These are phyloP conservation scores for Mohoua ochrocephala DNA, from an alignment of 2,113 vertebrate genomes.

Conservation along the genomic window DNA sequence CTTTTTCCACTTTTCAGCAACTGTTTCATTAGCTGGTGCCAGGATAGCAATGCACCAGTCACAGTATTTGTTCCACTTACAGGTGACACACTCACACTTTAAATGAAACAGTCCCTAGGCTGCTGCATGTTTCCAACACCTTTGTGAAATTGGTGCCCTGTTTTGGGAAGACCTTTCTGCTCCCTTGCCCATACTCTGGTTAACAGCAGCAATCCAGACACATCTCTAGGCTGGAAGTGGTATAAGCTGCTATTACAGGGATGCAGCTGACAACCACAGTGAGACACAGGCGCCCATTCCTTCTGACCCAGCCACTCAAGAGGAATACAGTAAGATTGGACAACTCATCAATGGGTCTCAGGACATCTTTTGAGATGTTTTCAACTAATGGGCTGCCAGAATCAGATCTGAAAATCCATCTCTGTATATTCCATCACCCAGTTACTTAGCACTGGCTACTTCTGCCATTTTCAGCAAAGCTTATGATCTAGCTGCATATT, in stretches of 20 bases:
- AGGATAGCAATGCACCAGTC: not conserved
- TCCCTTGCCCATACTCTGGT: accelerated
- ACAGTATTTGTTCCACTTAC: not conserved
- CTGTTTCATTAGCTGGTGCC: not conserved
- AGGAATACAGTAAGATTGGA: not conserved
- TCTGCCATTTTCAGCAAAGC: not conserved
- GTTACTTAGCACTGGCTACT: not conserved
- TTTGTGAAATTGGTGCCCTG: not conserved
- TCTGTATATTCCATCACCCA: not conserved
- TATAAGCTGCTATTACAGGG: not conserved
- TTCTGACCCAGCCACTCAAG: not conserved
- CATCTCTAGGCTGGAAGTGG: not conserved
- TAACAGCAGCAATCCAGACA: not conserved
- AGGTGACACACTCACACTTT: not conserved
- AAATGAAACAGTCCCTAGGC: not conserved
- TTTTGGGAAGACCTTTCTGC: not conserved
- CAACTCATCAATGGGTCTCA: not conserved
- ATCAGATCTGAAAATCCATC: not conserved
- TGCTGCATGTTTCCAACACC: not conserved
- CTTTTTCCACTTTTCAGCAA: not conserved
- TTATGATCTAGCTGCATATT: not conserved
- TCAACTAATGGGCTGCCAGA: not conserved
- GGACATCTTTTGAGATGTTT: not conserved
- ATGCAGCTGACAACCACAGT: not conserved
- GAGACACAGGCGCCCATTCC: not conserved